Evolutionary conservation across 2,797 vertebrate genomes (phyloP), one percentile per base, ranked within the genome.

Genomic region (Danio jaintianensis): DNA sequence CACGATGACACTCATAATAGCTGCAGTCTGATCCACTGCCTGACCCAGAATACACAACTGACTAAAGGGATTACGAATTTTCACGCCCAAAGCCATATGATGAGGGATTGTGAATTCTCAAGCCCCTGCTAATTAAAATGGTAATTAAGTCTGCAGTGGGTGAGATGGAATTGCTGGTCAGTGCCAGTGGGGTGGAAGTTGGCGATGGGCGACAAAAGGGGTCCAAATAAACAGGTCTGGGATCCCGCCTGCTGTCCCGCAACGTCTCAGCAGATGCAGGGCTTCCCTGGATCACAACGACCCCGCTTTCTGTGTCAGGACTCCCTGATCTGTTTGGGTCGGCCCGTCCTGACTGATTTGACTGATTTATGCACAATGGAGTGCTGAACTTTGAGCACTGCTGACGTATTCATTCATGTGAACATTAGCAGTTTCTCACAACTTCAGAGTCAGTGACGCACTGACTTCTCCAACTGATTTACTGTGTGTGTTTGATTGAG

Each of bases 111-210:
- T 89, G 87, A 76, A 86, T 91, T 91, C 87, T 87, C 87, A 86
- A 85, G 88, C 84, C 75, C 85, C 64, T 82, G 77, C 83, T 91
- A 91, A 93, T 92, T 92, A 91, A 92, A 92, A 92, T 90, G 86
- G 75, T 91, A 91, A 92, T 93, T 89, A 90, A 90, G 86, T 83
- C 80, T 29, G 29, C 82, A 38, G 73, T 10, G 79, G 84, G 86
- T 85, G 78, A 73, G 68, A 81, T 85, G 56, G 85, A 86, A 87
- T 88, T 83, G 63, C 29, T 84, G 58, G 48, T 9, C 53, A 47
- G 45, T 73, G 82, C 69, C 10, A 66, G 22, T 38, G 50, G 83
- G 48, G 68, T 63, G 64, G 74, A 67, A 81, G 66, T 74, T 69
- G 56, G 18, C 47, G 69, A 75, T 47, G 53, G 38, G 62, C 4